Evolutionary conservation across 2,888 invertebrate genomes (phyloP), one percentile per base, ranked within the genome.

Genomic region (Lacanobia oleracea): DNA sequence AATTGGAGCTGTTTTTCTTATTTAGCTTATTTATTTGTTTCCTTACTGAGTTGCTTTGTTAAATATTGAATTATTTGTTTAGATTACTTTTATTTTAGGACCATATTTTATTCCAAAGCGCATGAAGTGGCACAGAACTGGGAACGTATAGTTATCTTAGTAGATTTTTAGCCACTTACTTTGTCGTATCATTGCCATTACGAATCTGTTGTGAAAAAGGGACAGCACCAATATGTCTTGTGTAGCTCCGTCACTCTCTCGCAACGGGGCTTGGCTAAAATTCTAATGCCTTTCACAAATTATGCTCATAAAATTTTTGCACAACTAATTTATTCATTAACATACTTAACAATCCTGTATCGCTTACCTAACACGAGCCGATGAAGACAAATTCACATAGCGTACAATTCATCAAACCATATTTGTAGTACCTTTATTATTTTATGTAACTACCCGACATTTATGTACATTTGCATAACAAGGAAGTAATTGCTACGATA

Each of bases 401-500:
- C 27, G 2, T 53, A 53, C 59, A 10, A 53, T 45, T 69, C 59
- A 75, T 77, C 72, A 76, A 73, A 54, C 72, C 68, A 69, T 81
- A 74, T 78, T 72, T 65, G 67, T 72, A 77, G 40, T 70, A 75
- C 48, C 64, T 77, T 72, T 70, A 83, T 80, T 82, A 80, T 82
- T 84, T 84, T 77, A 77, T 79, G 56, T 77, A 84, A 80, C 66
- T 21, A 73, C 33, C 59, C 63, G 72, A 73, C 72, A 79, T 83
- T 84, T 68, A 81, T 60, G 50, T 33, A 73, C 33, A 82, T 85
- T 85, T 78, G 56, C 82, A 80, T 82, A 85, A 85, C 77, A 72
- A 85, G 86, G 84, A 85, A 85, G 86, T 75, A 68, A 80, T 79
- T 67, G 72, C 51, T 43, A 45, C 67, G 53, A 75, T 84, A 78